A percentile compares a stretch with the other conserved stretches of the same genome.
phyloP scores from a whole-genome alignment of 1,140 invertebrate genomes.

The Lysiphlebus fabarum region DNA sequence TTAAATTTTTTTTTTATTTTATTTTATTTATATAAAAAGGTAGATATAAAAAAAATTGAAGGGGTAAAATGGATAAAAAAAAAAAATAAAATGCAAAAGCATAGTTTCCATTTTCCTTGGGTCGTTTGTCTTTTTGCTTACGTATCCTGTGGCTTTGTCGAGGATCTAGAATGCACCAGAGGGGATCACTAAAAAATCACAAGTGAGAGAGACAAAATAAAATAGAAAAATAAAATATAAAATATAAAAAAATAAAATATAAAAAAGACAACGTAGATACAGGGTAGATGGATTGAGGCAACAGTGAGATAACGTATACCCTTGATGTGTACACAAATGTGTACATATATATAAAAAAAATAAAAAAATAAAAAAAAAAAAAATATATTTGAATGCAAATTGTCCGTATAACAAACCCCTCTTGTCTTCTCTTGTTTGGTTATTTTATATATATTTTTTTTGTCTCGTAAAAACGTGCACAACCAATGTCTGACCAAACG shows the following conservation, averaged over 20 bases:
- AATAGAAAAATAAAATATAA: neutral
- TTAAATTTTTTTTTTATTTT: too few species aligned
- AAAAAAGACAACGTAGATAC: too few species aligned
- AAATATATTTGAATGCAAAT: slow-evolving; percentile 32
- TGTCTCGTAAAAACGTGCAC: too few species aligned
- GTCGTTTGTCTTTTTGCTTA: slow-evolving; percentile 22
- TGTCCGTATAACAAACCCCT: slow-evolving; percentile 29
- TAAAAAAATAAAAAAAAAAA: too few species aligned
- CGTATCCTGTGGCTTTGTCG: neutral
- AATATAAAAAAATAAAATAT: too few species aligned
- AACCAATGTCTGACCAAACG: too few species aligned
- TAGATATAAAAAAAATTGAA: too few species aligned
- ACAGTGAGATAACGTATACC: slow-evolving; percentile 24
- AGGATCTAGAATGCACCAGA: neutral
- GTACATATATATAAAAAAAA: too few species aligned
- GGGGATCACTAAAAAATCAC: neutral
- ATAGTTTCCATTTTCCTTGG: slow-evolving; percentile 7
- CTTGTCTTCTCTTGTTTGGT: slow-evolving; percentile 24
- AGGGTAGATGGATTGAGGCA: slow-evolving; percentile 12
- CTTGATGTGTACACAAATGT: too few species aligned
- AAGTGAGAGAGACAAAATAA: neutral
- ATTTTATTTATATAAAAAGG: too few species aligned
- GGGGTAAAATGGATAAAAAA: too few species aligned
- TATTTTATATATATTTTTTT: slow-evolving; percentile 13
- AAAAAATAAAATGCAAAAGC: too few species aligned